Base-by-base conservation (phyloP, 1,140 invertebrate genomes). In the Coelopa frigida region DNA sequence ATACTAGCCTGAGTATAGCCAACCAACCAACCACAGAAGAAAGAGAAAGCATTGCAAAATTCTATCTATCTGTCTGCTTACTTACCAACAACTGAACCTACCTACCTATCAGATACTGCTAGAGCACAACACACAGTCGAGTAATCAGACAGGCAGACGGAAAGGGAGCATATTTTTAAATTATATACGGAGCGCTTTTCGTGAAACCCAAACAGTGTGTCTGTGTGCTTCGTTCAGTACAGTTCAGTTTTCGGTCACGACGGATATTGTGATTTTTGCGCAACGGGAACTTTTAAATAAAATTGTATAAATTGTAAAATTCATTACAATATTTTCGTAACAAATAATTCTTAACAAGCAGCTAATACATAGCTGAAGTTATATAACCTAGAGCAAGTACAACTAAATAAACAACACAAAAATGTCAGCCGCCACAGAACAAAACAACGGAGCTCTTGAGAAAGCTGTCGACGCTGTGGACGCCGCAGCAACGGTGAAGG, bases 391-490 rank as follows among this genome's bases (percentile, higher is more conserved):
- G 21, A 42, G 27, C 17, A 21, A 17, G 31, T 20, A 49, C 15
- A 46, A 46, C 41, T 36, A 41, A 33, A 48, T 49, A 40, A 29
- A 46, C 39, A 46, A 49, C 52, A 53, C 46, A 65, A 45, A 58
- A 38, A 66, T 67, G 62, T 66, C 63, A 56, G 63, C 63, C 49
- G 63, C 60, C 52, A 66, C 63, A 62, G 63, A 67, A 66, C 59
- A 66, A 62, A 67, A 67, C 52, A 67, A 67, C 52, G 63, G 63
- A 31, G 63, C 63, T 48, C 60, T 67, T 31, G 63, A 67, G 57
- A 67, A 67, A 54, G 63, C 63, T 32, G 58, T 59, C 44, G 57
- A 59, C 48, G 49, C 44, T 26, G 49, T 47, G 20, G 44, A 47
- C 31, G 46, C 46, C 26, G 56, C 57, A 7, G 39, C 53, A 31